Base-by-base conservation (phyloP, 2,113 vertebrate species). In the Puffinus mauretanicus region DNA sequence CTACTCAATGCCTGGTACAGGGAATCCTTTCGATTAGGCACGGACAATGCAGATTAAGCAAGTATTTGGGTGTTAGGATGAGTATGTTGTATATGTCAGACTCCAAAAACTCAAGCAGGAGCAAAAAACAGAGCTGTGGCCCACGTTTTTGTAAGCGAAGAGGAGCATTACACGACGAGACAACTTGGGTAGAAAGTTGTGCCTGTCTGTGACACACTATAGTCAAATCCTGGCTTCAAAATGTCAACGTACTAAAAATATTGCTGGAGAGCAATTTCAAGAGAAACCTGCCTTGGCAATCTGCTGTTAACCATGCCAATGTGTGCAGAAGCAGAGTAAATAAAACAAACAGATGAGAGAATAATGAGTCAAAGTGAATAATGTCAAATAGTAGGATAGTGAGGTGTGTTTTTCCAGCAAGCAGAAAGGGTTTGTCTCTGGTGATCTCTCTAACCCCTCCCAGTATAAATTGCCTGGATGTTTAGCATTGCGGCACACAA, bases 1-100 rank as follows among this genome's bases (percentile, higher is more conserved):
- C 18, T 10, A 9, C 1, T 1, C 2, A 1, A 46, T 6, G 32
- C 36, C 38, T 10, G 20, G 34, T 13, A 5, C 22, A 17, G 13
- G 44, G 52, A 32, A 1, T 12, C 29, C 52, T 76, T 51, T 19
- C 0, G 26, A 62, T 18, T 1, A 24, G 49, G 26, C 38, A 40
- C 0, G 1, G 76, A 25, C n/a, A 52, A 25, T 0, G 10, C 1
- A 5, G 52, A 18, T 72, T 0, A 4, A 24, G 42, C 66, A 42
- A 25, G 14, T 5, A 18, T 32, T 34, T 51, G 67, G 27, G 36
- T 0, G 0, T 1, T 16, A 14, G 27, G 27, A 29, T 19, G 29
- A 72, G 46, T 5, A 60, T 2, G 0, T 3, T n/a, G 44, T 46
- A 17, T 18, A 18, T 46, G n/a, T 14, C 75, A 64, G 44, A 17